A percentile compares a stretch with the other conserved stretches of the same genome.
phyloP scores from a whole-genome alignment of 2,113 vertebrate genomes.

The Spea multiplicata region DNA sequence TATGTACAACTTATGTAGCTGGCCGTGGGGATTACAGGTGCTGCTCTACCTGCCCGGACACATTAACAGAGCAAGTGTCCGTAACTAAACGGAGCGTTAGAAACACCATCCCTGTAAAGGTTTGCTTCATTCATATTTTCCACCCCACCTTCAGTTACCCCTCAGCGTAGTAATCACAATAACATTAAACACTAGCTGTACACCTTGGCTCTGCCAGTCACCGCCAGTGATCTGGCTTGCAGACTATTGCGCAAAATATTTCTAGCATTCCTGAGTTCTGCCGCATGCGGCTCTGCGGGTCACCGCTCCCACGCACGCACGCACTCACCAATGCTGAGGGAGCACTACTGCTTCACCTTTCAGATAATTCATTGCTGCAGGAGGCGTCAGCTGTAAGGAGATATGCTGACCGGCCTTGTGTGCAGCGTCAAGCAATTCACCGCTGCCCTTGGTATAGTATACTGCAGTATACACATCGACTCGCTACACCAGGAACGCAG shows the following conservation, averaged over 20 bases:
- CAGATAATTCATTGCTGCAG: constrained; percentile 10
- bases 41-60: too few relatives aligned
- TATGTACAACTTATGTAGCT: too few relatives aligned
- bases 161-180: too few relatives aligned
- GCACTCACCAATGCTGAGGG: constrained; percentile 9
- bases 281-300: neutral
- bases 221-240: neutral
- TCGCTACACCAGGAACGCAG: neutral
- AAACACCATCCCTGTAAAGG: too few relatives aligned
- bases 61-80: too few relatives aligned
- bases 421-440: neutral
- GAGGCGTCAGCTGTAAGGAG: neutral
- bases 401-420: neutral
- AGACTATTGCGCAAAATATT: neutral
- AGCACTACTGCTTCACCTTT: neutral
- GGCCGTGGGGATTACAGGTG: too few relatives aligned
- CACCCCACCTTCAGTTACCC: too few relatives aligned
- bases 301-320: neutral
- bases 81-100: too few relatives aligned
- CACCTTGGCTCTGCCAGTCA: too few relatives aligned
- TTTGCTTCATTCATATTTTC: too few relatives aligned
- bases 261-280: neutral
- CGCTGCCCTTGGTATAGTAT: neutral
- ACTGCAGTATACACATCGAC: neutral
- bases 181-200: too few relatives aligned